Conservation (phyloP, 2,797 vertebrate genomes). For the Pteronotus mesoamericanus region DNA sequence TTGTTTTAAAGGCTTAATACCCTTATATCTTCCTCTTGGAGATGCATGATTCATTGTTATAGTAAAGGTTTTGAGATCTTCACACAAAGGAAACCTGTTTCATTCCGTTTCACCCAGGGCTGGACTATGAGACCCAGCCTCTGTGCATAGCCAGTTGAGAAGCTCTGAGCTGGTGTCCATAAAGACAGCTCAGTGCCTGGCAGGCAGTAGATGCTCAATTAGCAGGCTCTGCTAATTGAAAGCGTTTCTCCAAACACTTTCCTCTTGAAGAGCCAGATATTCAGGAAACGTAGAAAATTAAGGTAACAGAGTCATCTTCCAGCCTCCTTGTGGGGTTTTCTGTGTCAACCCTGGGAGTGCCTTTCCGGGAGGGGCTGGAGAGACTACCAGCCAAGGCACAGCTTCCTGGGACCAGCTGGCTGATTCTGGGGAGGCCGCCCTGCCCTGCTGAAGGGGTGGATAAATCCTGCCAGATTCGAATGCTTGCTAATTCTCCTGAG, state of each 20-base stretch:
- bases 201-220: conserved; percentile 48
- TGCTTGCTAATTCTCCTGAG: conserved; percentile 57
- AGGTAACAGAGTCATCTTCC: conserved; percentile 37
- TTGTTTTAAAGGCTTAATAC: neutral
- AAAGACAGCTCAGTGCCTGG: conserved; percentile 17
- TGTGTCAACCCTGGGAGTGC: conserved; percentile 1
- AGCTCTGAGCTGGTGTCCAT: neutral
- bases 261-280: conserved; percentile 16
- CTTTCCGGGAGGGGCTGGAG: neutral
- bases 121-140: neutral
- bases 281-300: conserved; percentile 47
- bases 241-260: neutral
- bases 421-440: neutral
- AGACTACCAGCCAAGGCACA: neutral
- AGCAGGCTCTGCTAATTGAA: conserved; percentile 46
- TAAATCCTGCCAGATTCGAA: conserved; percentile 60
- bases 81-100: neutral
- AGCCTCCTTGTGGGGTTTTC: neutral
- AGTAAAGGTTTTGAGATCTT: neutral
- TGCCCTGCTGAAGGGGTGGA: conserved; percentile 19
- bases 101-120: neutral
- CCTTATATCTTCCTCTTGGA: neutral
- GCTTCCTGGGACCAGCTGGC: conserved; percentile 48
- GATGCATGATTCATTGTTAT: neutral
- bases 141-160: neutral